Evolutionary conservation across 2,113 vertebrate genomes (phyloP), one percentile per base, ranked within the genome.

Genomic region (Pteropus alecto): DNA sequence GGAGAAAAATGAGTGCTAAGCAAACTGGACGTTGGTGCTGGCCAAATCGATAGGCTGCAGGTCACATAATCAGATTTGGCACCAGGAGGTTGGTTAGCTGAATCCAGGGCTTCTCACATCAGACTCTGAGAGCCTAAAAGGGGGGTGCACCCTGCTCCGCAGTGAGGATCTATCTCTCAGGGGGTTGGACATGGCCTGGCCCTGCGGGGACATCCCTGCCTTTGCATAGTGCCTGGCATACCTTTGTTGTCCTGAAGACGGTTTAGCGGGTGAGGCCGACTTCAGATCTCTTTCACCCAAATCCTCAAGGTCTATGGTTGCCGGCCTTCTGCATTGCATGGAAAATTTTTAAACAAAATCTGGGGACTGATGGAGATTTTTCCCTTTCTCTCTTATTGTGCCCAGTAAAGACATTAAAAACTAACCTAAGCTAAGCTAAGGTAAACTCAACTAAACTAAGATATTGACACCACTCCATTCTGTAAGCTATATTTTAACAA

Each of bases 131-230:
- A 82, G 14, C 10, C 68, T 48, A 33, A 35, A 30, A 76, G 60
- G 46, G 8, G 0, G 4, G 14, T 89, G 21, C 2, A 16, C 16
- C 1, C 1, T 8, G 3, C 12, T 19, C n/a, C 16, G 30, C 16
- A 43, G 51, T 41, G 61, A 60, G n/a, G 9, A 26, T 71, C 56
- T 60, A 0, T 46, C 26, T 77, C 2, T 38, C 3, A 43, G 41
- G 30, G 74, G 35, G 63, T 38, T 22, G 30, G 18, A 26, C 21
- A 13, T 0, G 1, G 1, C 11, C 18, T 67, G 26, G 12, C 51
- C 26, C 5, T 0, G 3, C 16, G 51, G 41, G 54, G 30, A 73
- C 7, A 24, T 26, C 35, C 4, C 6, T 12, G 10, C 10, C 51
- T 21, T 81, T 81, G 16, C 7, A 46, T 1, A 61, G 30, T 1